phyloP scores from a whole-genome alignment of 2,888 invertebrate species.

The Aricia artaxerxes region DNA sequence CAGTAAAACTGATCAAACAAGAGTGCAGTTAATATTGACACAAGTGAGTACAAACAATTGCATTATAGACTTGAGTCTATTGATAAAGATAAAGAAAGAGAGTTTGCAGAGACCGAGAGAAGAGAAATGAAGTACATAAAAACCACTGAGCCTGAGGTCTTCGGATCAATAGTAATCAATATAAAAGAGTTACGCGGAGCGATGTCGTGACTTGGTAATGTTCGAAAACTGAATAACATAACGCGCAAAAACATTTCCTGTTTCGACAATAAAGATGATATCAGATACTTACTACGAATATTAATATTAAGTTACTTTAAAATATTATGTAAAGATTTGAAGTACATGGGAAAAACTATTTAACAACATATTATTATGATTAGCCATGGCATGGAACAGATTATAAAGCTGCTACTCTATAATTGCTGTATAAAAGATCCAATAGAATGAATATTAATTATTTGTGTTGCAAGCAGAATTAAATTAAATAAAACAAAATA shows the following conservation, averaged over 20 bases:
- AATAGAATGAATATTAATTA: no score
- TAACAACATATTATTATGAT: not conserved
- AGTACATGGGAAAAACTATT: not conserved
- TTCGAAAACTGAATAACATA: not conserved
- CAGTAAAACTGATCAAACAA: slow-evolving; percentile 4
- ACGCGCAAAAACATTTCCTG: not conserved
- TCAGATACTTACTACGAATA: not conserved
- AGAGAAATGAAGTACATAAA: not conserved
- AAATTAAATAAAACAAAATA: no score
- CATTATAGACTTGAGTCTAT: no score
- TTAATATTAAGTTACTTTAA: not conserved
- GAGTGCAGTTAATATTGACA: slow-evolving; percentile 1
- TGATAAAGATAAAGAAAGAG: no score
- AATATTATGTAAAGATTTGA: not conserved
- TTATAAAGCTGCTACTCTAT: not conserved
- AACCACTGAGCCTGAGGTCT: not conserved
- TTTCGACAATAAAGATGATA: slow-evolving; percentile 6
- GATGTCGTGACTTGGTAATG: not conserved
- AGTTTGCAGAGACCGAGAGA: no score
- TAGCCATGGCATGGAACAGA: not conserved
- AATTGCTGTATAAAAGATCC: not conserved
- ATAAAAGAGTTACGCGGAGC: not conserved
- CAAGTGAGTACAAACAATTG: not conserved
- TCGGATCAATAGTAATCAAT: not conserved
- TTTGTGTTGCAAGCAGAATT: no score